Percentiles rank a stretch among this genome's conserved stretches.
These are phyloP conservation scores for Porphyrio hochstetteri DNA, from an alignment of 2,113 vertebrate genomes.

Conservation along the genomic window DNA sequence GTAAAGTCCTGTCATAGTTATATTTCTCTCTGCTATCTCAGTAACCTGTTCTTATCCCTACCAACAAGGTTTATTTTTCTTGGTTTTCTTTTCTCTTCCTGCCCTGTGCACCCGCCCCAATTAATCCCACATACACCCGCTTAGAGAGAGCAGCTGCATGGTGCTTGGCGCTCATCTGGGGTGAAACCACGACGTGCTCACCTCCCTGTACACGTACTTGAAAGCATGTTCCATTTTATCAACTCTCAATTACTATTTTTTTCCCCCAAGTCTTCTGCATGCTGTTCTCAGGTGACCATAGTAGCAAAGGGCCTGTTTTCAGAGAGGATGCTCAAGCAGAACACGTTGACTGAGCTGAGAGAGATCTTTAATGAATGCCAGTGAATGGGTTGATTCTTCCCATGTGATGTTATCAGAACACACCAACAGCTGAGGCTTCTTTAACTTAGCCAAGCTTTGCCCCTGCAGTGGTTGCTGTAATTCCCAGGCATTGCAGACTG, in stretches of 20 bases:
- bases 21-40: no score
- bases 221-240: background rate
- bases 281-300: background rate
- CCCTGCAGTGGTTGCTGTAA: background rate
- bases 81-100: no score
- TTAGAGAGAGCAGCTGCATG: no score
- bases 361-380: background rate
- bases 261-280: background rate
- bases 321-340: background rate
- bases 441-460: background rate
- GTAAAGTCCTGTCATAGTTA: no score
- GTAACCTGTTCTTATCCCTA: no score
- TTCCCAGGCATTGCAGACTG: background rate
- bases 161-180: no score
- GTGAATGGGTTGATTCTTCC: background rate
- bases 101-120: no score
- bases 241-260: background rate
- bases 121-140: no score
- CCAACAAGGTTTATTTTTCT: no score
- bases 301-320: background rate
- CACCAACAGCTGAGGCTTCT: background rate
- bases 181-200: no score
- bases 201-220: background rate
- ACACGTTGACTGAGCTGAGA: background rate
- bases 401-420: background rate